Percentiles rank a stretch among this genome's conserved stretches.
Conservation (phyloP, 2,113 vertebrate genomes). For the Poecile atricapillus region DNA sequence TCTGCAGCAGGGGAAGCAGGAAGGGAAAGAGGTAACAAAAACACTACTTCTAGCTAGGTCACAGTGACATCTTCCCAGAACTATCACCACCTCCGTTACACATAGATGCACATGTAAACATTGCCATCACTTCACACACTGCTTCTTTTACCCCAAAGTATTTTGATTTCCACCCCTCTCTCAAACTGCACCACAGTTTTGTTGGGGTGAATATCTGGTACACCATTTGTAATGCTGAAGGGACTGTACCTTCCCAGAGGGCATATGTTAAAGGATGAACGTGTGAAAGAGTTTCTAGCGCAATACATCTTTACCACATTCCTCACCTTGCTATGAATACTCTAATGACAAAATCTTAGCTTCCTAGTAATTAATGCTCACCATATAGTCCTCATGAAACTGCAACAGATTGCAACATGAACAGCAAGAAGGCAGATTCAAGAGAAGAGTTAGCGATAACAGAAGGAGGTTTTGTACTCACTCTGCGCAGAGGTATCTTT, state of each 20-base stretch:
- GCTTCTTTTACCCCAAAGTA: not conserved
- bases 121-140: not conserved
- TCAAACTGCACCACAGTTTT: not conserved
- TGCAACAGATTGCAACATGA: not conserved
- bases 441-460: not conserved
- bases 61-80: not conserved
- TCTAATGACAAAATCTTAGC: not conserved
- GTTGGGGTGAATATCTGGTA: not conserved
- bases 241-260: not conserved
- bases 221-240: not conserved
- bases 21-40: not conserved
- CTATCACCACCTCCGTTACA: not conserved
- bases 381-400: not conserved
- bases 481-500: not conserved
- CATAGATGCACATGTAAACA: not conserved
- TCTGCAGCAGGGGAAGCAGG: not conserved
- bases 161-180: not conserved
- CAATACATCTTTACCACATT: not conserved
- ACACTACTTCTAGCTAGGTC: not conserved
- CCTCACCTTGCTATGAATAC: not conserved
- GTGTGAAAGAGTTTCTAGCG: not conserved
- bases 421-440: not conserved
- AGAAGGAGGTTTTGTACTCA: not conserved
- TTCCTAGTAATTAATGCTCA: not conserved
- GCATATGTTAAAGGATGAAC: not conserved